These are phyloP conservation scores for Erpornis zantholeuca DNA, from an alignment of 2,113 vertebrate genomes.

Conservation along the genomic window DNA sequence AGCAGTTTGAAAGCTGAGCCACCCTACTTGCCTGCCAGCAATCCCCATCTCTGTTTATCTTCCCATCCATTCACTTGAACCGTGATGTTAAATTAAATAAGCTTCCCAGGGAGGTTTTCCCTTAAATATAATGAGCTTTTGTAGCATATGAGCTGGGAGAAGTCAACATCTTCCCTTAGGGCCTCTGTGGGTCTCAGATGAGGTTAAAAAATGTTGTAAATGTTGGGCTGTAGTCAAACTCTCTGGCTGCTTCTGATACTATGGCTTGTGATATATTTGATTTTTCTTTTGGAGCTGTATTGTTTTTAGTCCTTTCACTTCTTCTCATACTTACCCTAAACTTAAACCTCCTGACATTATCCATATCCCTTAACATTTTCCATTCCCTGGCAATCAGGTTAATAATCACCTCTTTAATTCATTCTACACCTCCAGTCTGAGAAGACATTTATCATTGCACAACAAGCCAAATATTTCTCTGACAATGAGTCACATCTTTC, in stretches of 20 bases:
- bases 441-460: not conserved
- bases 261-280: not conserved
- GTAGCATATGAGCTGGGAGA: conserved; percentile 32
- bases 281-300: not conserved
- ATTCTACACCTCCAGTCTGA: not conserved
- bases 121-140: conserved; percentile 54
- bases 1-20: conserved; percentile 5
- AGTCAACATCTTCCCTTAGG: conserved; percentile 23
- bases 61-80: conserved; percentile 19
- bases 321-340: not conserved
- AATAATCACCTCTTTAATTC: not conserved
- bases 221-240: not conserved
- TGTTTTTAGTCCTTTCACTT: not conserved
- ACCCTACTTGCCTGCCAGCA: not conserved
- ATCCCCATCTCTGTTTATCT: conserved; percentile 45
- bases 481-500: not conserved
- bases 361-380: not conserved
- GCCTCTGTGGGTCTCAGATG: conserved; percentile 20
- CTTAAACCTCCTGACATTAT: not conserved
- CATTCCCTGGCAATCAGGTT: not conserved
- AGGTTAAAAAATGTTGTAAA: not conserved
- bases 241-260: not conserved
- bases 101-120: conserved; percentile 42
- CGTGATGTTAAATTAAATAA: conserved; percentile 24
- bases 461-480: not conserved